These are phyloP conservation scores for Chaetops frenatus DNA, from an alignment of 2,113 vertebrate species.

Conservation along the genomic window DNA sequence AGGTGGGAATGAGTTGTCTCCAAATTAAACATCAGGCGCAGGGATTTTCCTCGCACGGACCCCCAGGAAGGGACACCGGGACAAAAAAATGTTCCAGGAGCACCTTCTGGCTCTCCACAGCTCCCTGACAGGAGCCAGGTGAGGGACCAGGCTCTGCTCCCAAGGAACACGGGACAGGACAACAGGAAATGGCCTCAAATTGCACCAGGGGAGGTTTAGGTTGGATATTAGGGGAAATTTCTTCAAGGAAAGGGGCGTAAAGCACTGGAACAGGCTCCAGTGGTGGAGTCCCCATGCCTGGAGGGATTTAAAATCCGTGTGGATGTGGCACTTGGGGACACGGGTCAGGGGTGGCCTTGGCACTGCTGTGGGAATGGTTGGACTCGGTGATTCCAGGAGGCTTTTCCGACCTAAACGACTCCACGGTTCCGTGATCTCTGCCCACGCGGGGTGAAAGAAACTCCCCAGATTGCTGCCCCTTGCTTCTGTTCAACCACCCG, in stretches of 20 bases:
- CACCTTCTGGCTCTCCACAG: not conserved
- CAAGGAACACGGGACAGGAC: not conserved
- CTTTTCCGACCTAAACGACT: not conserved
- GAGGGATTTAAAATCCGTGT: not conserved
- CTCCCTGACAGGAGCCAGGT: not conserved
- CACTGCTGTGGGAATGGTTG: not conserved
- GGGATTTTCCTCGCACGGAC: not conserved
- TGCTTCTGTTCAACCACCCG: rapidly evolving
- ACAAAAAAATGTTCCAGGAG: not conserved
- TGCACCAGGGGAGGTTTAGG: not conserved
- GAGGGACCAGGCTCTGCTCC: not conserved
- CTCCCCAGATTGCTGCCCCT: not conserved
- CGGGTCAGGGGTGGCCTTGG: too few species aligned
- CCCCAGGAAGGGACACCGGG: not conserved
- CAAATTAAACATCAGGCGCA: not conserved
- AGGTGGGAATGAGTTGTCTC: rapidly evolving
- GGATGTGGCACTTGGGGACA: not conserved
- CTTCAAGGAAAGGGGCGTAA: not conserved
- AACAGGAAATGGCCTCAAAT: not conserved
- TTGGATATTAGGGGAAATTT: not conserved
- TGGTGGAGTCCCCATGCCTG: not conserved
- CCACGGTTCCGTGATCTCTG: not conserved
- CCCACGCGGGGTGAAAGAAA: not conserved
- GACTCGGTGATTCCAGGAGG: not conserved
- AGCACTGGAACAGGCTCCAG: not conserved